Base-by-base conservation (phyloP, 2,888 invertebrate species). In the Megamerina dolium region DNA sequence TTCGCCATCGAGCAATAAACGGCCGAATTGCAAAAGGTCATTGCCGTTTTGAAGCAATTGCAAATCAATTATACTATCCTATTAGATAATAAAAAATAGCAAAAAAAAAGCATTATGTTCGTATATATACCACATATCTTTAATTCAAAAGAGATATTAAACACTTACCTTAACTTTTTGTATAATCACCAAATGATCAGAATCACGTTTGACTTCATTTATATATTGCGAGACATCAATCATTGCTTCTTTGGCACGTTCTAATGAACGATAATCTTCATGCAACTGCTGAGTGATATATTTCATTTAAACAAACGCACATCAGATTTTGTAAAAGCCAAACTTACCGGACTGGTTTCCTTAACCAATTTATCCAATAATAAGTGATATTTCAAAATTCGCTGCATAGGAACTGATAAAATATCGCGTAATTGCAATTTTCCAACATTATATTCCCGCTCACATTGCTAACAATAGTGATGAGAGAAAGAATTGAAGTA, bases 181-280 rank as follows among this genome's bases (percentile, higher is more conserved):
- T 56, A 97, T 88, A 47, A 95, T 81, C 52, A 86, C 83, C 43
- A 95, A 75, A 52, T 90, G 89, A 68, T 97, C 97, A 43, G 90
- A 90, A 73, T 99, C 99, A 41, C 97, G 76, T 60, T 95, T 96
- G 39, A 95, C 92, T 75, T 99, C 99, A 70, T 99, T 99, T 49
- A 97, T 93, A 70, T 92, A 99, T 61, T 92, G 86, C 4, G 95
- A 92, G 26, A 97, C 86, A 71, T 97, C 96, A 50, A 91, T 82
- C 95, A 96, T 96, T 34, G 91, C 89, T 68, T 95, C 93, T 57
- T 92, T 83, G 21, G 96, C 94, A 50, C 85, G 78, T 60, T 87
- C 84, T 56, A 96, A 68, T 13, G 86, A 84, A 8, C 82, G 78
- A 63, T 85, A 83, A 58, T 96, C 95, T 51, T 91, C 90, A 59